Percentiles rank a stretch among this genome's conserved stretches.
These are phyloP conservation scores for Didymodactylos carnosus DNA, from an alignment of 2,888 invertebrate genomes.

Conservation along the genomic window DNA sequence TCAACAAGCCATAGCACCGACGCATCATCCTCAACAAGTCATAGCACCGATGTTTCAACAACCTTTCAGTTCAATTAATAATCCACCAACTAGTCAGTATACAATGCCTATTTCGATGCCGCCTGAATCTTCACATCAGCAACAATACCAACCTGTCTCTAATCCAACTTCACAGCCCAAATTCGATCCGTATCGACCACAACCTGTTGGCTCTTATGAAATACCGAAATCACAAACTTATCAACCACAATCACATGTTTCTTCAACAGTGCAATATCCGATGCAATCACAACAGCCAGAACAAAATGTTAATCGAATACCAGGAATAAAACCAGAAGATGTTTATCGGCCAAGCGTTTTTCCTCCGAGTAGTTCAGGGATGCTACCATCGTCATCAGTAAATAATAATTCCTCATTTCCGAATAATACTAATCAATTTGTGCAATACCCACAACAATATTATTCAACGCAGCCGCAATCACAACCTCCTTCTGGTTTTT, in stretches of 20 bases:
- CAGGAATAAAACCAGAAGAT: neutral
- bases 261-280: neutral
- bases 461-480: neutral
- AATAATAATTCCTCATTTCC: slow-evolving; percentile 4
- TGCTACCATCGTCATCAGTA: neutral
- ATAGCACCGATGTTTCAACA: slow-evolving; percentile 1
- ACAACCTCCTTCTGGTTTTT: neutral
- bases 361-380: slow-evolving; percentile 2
- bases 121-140: neutral
- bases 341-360: neutral
- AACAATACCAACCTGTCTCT: neutral
- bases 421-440: neutral
- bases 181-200: neutral
- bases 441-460: neutral
- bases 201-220: neutral
- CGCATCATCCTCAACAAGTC: slow-evolving; percentile 12
- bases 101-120: neutral
- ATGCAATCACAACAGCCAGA: neutral
- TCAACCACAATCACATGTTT: neutral
- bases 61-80: no score
- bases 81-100: no score
- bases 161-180: neutral
- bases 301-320: neutral
- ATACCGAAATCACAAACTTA: neutral
- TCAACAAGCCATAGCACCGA: neutral